phyloP scores from a whole-genome alignment of 2,113 vertebrate species.

The Ictidomys tridecemlineatus region DNA sequence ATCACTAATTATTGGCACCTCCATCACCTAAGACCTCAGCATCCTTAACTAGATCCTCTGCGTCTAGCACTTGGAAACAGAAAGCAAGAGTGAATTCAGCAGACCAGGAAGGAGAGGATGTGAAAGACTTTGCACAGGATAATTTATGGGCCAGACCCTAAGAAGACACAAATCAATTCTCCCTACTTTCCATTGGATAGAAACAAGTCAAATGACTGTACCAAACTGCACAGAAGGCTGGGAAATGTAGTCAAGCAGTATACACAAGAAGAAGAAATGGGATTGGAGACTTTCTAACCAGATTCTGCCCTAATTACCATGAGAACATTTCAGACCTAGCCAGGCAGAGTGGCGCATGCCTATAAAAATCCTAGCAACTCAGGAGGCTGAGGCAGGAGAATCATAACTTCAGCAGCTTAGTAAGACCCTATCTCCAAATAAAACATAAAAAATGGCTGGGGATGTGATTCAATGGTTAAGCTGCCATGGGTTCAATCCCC shows the following conservation, averaged over 20 bases:
- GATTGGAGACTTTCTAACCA: background rate
- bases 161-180: background rate
- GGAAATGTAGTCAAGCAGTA: constrained; percentile 28
- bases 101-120: background rate
- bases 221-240: background rate
- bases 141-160: background rate
- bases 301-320: constrained; percentile 1
- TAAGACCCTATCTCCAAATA: too few relatives aligned
- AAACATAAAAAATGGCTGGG: too few relatives aligned
- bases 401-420: too few relatives aligned
- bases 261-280: background rate
- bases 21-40: background rate
- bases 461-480: too few relatives aligned
- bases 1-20: background rate
- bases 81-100: background rate
- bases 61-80: constrained; percentile 12
- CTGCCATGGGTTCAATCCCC: too few relatives aligned
- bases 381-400: too few relatives aligned
- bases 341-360: too few relatives aligned
- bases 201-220: background rate
- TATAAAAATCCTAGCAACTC: too few relatives aligned
- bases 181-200: background rate
- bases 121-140: background rate
- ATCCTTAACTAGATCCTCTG: background rate
- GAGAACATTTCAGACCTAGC: constrained; percentile 23